Percentiles rank a stretch among this genome's conserved stretches.
Conservation (phyloP, 2,113 vertebrate genomes). For the Pelvicachromis taeniatus region DNA sequence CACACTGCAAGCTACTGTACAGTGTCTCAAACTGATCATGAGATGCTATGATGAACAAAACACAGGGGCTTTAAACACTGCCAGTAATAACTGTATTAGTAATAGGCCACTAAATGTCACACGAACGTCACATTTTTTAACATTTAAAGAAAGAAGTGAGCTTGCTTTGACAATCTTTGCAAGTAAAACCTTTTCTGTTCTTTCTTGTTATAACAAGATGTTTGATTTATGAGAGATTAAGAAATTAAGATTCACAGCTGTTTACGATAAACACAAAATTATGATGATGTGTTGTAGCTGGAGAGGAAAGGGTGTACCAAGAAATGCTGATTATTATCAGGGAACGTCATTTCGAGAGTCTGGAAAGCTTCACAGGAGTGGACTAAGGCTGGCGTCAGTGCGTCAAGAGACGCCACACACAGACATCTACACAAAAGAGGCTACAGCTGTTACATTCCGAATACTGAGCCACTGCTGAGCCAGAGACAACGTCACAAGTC, state of each 20-base stretch:
- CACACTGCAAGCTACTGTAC: neutral
- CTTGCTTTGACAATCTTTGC: neutral
- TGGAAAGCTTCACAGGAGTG: neutral
- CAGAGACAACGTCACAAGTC: neutral
- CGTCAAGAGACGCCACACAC: neutral
- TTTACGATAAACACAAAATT: neutral
- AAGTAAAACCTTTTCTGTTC: neutral
- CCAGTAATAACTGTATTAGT: neutral
- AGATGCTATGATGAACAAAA: neutral
- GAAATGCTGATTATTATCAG: neutral
- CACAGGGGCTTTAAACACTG: neutral
- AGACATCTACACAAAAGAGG: neutral
- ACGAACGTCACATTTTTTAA: neutral
- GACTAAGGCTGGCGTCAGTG: neutral
- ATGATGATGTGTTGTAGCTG: neutral
- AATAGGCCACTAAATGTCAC: neutral
- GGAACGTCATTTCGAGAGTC: neutral
- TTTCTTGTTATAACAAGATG: neutral
- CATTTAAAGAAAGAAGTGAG: neutral
- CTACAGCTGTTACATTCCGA: neutral
- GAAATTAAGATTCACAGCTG: neutral
- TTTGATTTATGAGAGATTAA: neutral
- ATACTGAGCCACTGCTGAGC: neutral
- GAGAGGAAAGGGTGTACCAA: neutral
- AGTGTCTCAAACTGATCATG: neutral